A percentile compares a stretch with the other conserved stretches of the same genome.
Evolutionary conservation across 2,888 invertebrate genomes (phyloP).

Genomic region (Trichogramma evanescens): DNA sequence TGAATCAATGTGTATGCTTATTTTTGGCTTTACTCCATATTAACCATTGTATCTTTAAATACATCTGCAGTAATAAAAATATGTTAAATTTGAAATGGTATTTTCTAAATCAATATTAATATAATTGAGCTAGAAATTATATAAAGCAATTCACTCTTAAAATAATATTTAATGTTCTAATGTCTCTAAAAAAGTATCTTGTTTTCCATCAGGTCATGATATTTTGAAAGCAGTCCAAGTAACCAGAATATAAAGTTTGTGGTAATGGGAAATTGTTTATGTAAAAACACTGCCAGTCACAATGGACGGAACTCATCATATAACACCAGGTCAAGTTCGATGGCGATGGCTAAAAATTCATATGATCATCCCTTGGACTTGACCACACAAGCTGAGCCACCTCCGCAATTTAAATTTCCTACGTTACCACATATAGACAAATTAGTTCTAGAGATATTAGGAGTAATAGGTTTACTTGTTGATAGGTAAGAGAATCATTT

Average conservation of each 20-base stretch:
- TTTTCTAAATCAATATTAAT: no score
- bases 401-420: constrained; percentile 38
- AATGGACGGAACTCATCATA: constrained; percentile 47
- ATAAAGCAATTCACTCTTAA: no score
- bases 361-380: constrained; percentile 37
- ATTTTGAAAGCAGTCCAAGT: constrained; percentile 9
- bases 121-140: no score
- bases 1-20: no score
- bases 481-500: constrained; percentile 62
- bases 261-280: constrained; percentile 72
- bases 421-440: constrained; percentile 57
- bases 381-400: constrained; percentile 30
- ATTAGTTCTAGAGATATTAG: constrained; percentile 73
- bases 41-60: no score
- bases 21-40: no score
- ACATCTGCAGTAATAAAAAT: no score
- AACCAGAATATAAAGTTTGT: constrained; percentile 25
- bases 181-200: no score
- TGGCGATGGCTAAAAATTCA: constrained; percentile 33
- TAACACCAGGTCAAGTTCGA: constrained; percentile 27
- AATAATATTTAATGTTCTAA: no score
- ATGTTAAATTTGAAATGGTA: no score
- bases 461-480: constrained; percentile 72
- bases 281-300: constrained; percentile 57
- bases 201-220: neutral